A percentile compares a stretch with the other conserved stretches of the same genome.
These are phyloP conservation scores for Okamejei kenojei DNA, from an alignment of 2,797 vertebrate genomes.

Conservation along the genomic window DNA sequence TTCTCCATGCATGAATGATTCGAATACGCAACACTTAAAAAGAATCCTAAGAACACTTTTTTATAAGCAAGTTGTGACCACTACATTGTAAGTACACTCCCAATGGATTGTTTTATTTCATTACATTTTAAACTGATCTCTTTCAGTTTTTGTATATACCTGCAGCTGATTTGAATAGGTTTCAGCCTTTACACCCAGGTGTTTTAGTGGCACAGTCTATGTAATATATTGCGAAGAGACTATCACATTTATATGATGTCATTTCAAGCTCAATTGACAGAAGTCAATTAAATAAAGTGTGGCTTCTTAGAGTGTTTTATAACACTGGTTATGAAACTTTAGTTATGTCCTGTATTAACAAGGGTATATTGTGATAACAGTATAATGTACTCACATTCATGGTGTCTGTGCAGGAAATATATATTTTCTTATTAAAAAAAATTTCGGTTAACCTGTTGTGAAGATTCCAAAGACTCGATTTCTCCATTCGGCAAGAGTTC, in stretches of 20 bases:
- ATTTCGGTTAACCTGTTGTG: conserved; percentile 36
- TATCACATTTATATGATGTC: conserved; percentile 38
- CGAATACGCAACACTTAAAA: conserved; percentile 2
- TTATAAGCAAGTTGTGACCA: conserved; percentile 3
- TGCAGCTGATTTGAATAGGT: conserved; percentile 36
- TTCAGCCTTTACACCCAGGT: conserved; percentile 27
- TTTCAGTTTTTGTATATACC: conserved; percentile 27
- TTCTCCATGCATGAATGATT: conserved; percentile 20
- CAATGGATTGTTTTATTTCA: conserved; percentile 20
- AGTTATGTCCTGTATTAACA: conserved; percentile 36
- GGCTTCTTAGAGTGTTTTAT: conserved; percentile 36
- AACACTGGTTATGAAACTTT: conserved; percentile 36
- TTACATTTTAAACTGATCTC: conserved; percentile 22
- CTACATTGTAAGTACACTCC: conserved; percentile 34
- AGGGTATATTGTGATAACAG: conserved; percentile 36
- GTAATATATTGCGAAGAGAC: conserved; percentile 37
- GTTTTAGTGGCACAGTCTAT: conserved; percentile 32
- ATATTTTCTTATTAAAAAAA: conserved; percentile 38
- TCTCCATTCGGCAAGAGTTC: neutral
- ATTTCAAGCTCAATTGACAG: conserved; percentile 32
- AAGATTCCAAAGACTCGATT: conserved; percentile 19
- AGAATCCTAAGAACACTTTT: neutral
- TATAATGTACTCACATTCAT: conserved; percentile 38
- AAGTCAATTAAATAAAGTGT: conserved; percentile 34
- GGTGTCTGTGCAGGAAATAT: conserved; percentile 37